These are phyloP conservation scores for Siphonodentalium dalli DNA, from an alignment of 2,888 invertebrate genomes.

Conservation along the genomic window DNA sequence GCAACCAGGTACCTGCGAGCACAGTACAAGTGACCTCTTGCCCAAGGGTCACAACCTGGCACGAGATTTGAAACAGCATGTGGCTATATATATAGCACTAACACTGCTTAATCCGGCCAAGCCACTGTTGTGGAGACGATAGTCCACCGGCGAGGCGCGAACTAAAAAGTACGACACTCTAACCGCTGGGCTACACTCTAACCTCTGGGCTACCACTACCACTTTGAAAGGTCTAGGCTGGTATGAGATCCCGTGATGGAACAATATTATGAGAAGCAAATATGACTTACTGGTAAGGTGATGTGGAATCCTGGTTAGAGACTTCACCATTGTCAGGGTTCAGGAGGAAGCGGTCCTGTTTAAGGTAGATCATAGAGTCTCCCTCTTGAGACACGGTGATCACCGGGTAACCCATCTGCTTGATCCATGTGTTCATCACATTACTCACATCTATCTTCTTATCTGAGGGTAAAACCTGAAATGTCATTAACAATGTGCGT, in stretches of 20 bases:
- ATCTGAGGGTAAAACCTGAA: too few relatives aligned
- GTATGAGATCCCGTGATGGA: background rate
- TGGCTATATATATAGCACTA: too few relatives aligned
- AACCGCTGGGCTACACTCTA: background rate
- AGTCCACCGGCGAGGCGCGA: too few relatives aligned
- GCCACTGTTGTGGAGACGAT: too few relatives aligned
- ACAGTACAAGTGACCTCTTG: background rate
- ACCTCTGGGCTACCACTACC: too few relatives aligned
- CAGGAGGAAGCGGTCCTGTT: conserved; percentile 47
- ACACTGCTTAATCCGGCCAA: too few relatives aligned
- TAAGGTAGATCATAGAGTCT: conserved; percentile 31
- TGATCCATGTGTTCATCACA: conserved; percentile 60
- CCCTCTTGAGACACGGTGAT: conserved; percentile 45
- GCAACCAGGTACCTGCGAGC: too few relatives aligned
- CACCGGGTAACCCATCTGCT: conserved; percentile 60
- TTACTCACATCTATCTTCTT: conserved; percentile 36
- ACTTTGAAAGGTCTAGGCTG: background rate
- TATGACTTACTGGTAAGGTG: conserved; percentile 38
- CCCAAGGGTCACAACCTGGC: too few relatives aligned
- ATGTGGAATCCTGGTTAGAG: conserved; percentile 21
- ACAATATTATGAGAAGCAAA: too few relatives aligned
- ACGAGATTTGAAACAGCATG: too few relatives aligned
- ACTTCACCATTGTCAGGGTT: conserved; percentile 22
- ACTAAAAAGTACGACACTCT: background rate
- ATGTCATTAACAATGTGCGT: too few relatives aligned